Base-by-base conservation (phyloP, 2,888 invertebrate genomes). In the Diplazon laetatorius region DNA sequence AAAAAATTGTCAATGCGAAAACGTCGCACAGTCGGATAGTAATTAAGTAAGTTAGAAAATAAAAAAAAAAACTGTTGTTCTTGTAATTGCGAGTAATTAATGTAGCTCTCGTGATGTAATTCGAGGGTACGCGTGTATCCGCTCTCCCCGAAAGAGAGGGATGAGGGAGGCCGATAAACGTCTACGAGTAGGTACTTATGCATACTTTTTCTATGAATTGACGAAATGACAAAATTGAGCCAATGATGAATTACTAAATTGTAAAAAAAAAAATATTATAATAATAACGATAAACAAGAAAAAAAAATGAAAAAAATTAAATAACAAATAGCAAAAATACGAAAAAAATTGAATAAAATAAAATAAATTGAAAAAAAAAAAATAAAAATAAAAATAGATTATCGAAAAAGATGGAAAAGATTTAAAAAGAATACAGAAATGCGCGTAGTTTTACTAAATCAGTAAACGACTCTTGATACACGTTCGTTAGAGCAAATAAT, bases 401-500 rank as follows among this genome's bases (percentile, higher is more conserved):
- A n/a, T n/a, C 30, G 30, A 30, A 16, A 37, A 71, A 60, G 16
- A 65, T 69, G 66, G 59, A 48, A 37, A 75, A 35, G 22, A 74
- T 79, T 48, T 75, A 35, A 30, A 74, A 79, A 52, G 6, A 30
- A 30, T 30, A 30, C 2, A 30, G 6, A 5, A 63, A 60, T 75
- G 76, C 77, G 46, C 75, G 60, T 77, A 80, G 76, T 74, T 76
- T 82, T 82, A 83, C 74, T 76, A 79, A 30, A 82, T 69, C 50
- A 73, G 76, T 55, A n/a, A n/a, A 80, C 62, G 39, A 81, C 70
- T 73, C 76, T 72, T 62, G n/a, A 50, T 63, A 59, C 70, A 60
- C 60, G 50, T 84, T 83, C 59, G 82, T 80, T 77, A 60, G 82
- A 82, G 82, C 84, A 82, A 83, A 83, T 81, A 82, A 84, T 85